A percentile compares a stretch with the other conserved stretches of the same genome.
phyloP scores from a whole-genome alignment of 92 coral and sea anemone species.

The Scolanthus callimorphus region DNA sequence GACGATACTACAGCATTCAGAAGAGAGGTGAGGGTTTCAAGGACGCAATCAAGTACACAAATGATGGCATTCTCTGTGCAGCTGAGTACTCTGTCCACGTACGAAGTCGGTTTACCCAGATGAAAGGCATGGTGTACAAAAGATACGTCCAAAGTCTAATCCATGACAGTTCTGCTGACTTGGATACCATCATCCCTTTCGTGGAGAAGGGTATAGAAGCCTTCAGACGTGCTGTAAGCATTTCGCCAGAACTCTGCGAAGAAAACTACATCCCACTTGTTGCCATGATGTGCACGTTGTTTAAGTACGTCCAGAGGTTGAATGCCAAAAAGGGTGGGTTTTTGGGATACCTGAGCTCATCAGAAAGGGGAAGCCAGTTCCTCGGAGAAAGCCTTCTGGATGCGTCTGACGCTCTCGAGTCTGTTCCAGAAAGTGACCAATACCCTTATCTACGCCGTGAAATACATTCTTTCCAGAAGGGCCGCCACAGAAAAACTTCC shows the following conservation, averaged over 20 bases:
- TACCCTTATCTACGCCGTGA: conserved; percentile 47
- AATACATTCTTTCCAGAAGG: conserved; percentile 19
- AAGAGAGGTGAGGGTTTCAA: conserved; percentile 31
- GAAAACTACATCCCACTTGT: conserved; percentile 54
- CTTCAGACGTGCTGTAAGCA: conserved; percentile 51
- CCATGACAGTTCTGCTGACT: conserved; percentile 4
- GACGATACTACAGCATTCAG: conserved; percentile 48
- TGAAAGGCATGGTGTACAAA: conserved; percentile 68
- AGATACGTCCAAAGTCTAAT: conserved; percentile 42
- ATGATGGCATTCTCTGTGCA: conserved; percentile 42
- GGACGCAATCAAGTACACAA: conserved; percentile 38
- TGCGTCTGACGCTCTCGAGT: conserved; percentile 45
- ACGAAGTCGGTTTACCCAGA: conserved; percentile 56
- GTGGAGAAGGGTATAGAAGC: conserved; percentile 50
- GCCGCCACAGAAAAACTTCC: conserved; percentile 3
- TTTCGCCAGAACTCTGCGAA: conserved; percentile 31
- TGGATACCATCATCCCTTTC: conserved; percentile 14
- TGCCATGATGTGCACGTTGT: conserved; percentile 57
- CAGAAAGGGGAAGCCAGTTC: conserved; percentile 24
- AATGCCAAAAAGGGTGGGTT: conserved; percentile 33
- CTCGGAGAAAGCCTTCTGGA: conserved; percentile 34
- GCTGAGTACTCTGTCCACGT: conserved; percentile 3
- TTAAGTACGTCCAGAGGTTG: conserved; percentile 33
- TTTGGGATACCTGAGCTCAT: conserved; percentile 13
- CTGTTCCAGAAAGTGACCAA: conserved; percentile 41